Base-by-base conservation (phyloP, 2,888 invertebrate species). In the Agrotis segetum region DNA sequence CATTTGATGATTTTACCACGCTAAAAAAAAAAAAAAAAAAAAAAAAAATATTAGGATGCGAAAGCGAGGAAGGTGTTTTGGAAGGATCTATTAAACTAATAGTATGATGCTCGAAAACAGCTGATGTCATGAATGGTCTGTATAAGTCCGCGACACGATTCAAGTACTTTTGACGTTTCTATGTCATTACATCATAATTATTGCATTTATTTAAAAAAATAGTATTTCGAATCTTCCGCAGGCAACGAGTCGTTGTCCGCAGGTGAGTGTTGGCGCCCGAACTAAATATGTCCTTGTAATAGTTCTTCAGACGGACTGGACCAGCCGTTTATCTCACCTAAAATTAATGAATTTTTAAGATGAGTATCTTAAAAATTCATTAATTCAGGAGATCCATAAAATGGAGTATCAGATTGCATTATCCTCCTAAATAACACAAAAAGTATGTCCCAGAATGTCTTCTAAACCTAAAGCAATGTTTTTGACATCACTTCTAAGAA, bases 401-500 rank as follows among this genome's bases (percentile, higher is more conserved):
- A 40, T 40, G 9, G 9, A 40, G 40, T 40, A 40, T 40, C 40
- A 40, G 40, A 1, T 40, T 40, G 11, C 40, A 9, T 9, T 9
- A 40, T 40, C 9, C 2, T 40, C 40, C 9, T 9, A 40, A 40
- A 11, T 11, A 9, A 11, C 11, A 49, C 19, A 64, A 65, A 55
- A 58, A 67, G 14, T 19, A 55, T 65, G 69, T 63, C 16, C 63
- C 34, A 67, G 13, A 55, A 69, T 52, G 21, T 17, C 60, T 47
- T 13, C n/a, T 13, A 60, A 56, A 53, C 58, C 52, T 65, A 64
- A 17, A 53, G 21, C 9, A 11, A 59, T 3, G 47, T 61, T 77
- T 66, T 77, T 80, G 67, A 68, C 19, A 44, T 58, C 34, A 73
- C 46, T 72, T 68, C 55, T 14, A 19, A 77, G 71, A 58, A 55